Percentiles rank a stretch among this genome's conserved stretches.
phyloP scores from a whole-genome alignment of 2,888 invertebrate species.

The Drosophila mulleri region DNA sequence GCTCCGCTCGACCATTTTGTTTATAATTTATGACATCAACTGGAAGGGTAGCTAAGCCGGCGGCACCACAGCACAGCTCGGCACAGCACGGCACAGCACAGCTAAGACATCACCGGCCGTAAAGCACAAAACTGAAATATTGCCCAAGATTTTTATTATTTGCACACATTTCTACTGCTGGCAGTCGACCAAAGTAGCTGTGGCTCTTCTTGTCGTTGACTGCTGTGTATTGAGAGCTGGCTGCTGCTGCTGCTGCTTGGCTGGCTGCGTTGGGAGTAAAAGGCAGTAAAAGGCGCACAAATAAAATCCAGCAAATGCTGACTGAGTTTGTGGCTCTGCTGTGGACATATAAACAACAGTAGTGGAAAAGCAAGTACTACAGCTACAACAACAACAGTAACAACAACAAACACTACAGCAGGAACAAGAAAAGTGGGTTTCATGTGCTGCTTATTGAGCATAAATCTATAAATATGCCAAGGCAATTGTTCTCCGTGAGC shows the following conservation, averaged over 20 bases:
- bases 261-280: conserved; percentile 11
- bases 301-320: conserved; percentile 50
- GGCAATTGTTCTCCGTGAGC: conserved; percentile 46
- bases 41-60: conserved; percentile 46
- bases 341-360: conserved; percentile 52
- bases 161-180: conserved; percentile 49
- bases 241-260: too few species aligned
- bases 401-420: conserved; percentile 3
- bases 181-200: conserved; percentile 56
- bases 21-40: conserved; percentile 61
- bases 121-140: conserved; percentile 66
- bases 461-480: conserved; percentile 67
- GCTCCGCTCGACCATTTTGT: conserved; percentile 49
- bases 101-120: conserved; percentile 37
- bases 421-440: conserved; percentile 28
- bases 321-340: conserved; percentile 57
- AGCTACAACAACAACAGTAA: conserved; percentile 16
- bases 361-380: conserved; percentile 38
- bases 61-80: conserved; percentile 11
- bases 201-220: conserved; percentile 46
- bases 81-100: background rate
- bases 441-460: conserved; percentile 54
- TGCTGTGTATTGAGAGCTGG: conserved; percentile 49
- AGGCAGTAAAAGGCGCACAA: conserved; percentile 50
- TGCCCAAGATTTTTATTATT: conserved; percentile 71